Percentiles rank a stretch among this genome's conserved stretches.
Conservation (phyloP, 2,113 vertebrate genomes). For the Takifugu flavidus region DNA sequence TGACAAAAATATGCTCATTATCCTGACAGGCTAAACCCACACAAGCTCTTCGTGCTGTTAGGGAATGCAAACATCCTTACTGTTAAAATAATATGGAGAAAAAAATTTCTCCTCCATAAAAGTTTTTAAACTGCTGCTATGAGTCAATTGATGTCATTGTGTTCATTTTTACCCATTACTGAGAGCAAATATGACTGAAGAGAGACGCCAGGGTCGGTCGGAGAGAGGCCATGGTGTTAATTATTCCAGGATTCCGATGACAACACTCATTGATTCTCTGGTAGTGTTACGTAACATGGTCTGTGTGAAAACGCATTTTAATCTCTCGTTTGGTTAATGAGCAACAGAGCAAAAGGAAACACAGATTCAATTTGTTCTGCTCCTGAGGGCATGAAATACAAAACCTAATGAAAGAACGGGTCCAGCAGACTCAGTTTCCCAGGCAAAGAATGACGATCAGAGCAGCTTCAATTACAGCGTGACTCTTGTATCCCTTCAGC, state of each 20-base stretch:
- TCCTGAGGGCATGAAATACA: constrained; percentile 62
- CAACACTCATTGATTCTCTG: constrained; percentile 20
- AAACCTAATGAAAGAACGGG: constrained; percentile 63
- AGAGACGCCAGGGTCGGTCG: constrained; percentile 2
- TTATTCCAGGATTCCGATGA: too few relatives aligned
- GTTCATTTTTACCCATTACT: background rate
- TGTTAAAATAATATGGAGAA: background rate
- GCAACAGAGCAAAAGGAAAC: constrained; percentile 52
- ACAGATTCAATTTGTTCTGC: constrained; percentile 64
- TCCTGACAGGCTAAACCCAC: background rate
- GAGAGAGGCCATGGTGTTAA: constrained; percentile 12
- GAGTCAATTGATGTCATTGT: background rate
- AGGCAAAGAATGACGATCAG: constrained; percentile 33
- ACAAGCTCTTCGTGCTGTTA: background rate
- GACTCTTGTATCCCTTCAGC: constrained; percentile 38
- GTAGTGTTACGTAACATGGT: constrained; percentile 39
- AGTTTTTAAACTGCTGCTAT: background rate
- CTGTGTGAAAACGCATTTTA: constrained; percentile 46
- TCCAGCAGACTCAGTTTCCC: constrained; percentile 42
- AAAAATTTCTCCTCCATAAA: background rate
- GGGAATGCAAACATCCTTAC: background rate
- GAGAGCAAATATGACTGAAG: background rate
- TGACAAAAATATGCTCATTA: background rate
- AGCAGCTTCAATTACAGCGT: constrained; percentile 51
- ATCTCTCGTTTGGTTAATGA: constrained; percentile 62